Percentiles rank a stretch among this genome's conserved stretches.
Evolutionary conservation across 1,140 invertebrate genomes (phyloP).

Genomic region (Akabosia matsudoensis): DNA sequence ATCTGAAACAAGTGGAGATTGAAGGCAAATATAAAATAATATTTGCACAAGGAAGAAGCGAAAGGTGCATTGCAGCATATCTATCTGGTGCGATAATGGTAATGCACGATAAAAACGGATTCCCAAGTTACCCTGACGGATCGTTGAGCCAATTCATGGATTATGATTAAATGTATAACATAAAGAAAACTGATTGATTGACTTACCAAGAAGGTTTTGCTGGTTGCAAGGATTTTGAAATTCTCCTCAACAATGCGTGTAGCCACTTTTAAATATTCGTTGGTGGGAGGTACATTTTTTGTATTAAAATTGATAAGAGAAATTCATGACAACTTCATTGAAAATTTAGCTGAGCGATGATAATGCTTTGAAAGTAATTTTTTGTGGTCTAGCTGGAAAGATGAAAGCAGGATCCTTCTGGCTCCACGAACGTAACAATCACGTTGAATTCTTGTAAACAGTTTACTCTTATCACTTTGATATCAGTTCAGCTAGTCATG

Average conservation of each 20-base stretch:
- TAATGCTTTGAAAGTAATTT: neutral
- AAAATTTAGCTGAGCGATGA: no score
- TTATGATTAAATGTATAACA: neutral
- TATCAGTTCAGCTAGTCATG: neutral
- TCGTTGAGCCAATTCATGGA: neutral
- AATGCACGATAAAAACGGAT: neutral
- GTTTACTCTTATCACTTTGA: neutral
- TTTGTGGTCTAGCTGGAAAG: neutral
- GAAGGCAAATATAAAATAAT: neutral
- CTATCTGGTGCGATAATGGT: neutral
- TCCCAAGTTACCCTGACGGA: neutral
- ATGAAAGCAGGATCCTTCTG: conserved; percentile 7
- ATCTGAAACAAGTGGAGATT: neutral
- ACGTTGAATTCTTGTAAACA: conserved; percentile 11
- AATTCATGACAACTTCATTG: no score
- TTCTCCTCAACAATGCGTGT: no score
- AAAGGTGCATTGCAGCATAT: neutral
- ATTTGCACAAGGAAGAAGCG: neutral
- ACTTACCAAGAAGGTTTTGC: neutral
- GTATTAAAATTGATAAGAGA: no score
- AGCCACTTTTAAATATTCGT: no score
- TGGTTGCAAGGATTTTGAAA: no score
- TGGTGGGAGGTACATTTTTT: no score
- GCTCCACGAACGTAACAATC: neutral
- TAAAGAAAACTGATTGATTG: neutral